Evolutionary conservation across 2,888 invertebrate genomes (phyloP).

Genomic region (Stegophylla sp.): DNA sequence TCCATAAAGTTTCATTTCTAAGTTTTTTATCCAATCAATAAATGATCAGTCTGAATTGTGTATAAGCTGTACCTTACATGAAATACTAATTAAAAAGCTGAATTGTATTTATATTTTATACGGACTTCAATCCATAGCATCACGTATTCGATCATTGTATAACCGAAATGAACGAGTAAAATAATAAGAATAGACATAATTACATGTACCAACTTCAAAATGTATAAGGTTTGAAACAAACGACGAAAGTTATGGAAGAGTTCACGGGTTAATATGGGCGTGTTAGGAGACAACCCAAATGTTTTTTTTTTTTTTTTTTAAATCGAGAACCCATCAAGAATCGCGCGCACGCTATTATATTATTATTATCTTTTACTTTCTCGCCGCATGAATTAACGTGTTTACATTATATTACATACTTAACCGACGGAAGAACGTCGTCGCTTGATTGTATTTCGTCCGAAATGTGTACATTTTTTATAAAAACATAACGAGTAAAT

Average conservation of each 20-base stretch:
- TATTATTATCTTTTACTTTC: conserved; percentile 19
- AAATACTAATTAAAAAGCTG: not conserved
- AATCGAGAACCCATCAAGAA: not conserved
- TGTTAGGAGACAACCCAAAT: not conserved
- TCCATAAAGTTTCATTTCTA: conserved; percentile 14
- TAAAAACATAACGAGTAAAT: not conserved
- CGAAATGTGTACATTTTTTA: not conserved
- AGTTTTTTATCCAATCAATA: not conserved
- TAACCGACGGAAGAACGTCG: too few species aligned
- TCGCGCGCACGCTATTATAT: not conserved
- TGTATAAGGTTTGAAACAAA: not conserved
- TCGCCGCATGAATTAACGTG: too few species aligned
- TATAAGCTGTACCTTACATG: not conserved
- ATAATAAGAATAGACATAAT: not conserved
- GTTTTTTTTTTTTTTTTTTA: not conserved
- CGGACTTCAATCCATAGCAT: conserved; percentile 1
- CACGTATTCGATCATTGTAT: conserved; percentile 7
- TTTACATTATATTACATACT: too few species aligned
- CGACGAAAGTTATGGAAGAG: conserved; percentile 27
- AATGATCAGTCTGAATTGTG: not conserved
- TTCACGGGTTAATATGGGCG: conserved; percentile 29
- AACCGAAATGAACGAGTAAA: not conserved
- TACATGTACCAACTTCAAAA: not conserved
- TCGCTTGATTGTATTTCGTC: too few species aligned
- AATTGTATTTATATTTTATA: not conserved